These are phyloP conservation scores for Chionis minor DNA, from an alignment of 2,113 vertebrate genomes.

Conservation along the genomic window DNA sequence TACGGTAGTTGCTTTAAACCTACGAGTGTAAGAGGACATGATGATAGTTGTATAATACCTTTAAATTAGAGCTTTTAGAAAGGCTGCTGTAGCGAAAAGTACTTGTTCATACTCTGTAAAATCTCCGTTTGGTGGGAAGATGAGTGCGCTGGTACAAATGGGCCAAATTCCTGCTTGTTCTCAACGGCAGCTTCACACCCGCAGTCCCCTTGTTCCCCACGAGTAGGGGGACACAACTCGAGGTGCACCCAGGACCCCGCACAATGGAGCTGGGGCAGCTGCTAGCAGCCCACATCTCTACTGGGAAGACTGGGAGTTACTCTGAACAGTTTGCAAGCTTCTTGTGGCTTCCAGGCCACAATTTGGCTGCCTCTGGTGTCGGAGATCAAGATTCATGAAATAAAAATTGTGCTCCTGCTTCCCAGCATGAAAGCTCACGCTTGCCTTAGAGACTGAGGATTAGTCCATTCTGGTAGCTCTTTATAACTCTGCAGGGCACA, in stretches of 20 bases:
- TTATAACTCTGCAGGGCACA: neutral
- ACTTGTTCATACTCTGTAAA: neutral
- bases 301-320: neutral
- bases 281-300: neutral
- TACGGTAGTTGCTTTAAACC: neutral
- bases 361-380: neutral
- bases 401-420: neutral
- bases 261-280: neutral
- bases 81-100: neutral
- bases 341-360: neutral
- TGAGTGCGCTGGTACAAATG: neutral
- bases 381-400: neutral
- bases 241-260: neutral
- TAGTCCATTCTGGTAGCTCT: neutral
- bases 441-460: neutral
- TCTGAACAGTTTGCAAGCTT: neutral
- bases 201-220: fast-evolving
- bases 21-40: neutral
- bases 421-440: neutral
- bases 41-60: neutral
- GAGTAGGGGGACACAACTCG: fast-evolving
- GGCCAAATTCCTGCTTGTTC: neutral
- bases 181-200: neutral
- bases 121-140: neutral
- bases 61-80: neutral